These are phyloP conservation scores for Ptycholaimellus sp. DNA, from an alignment of 2,888 invertebrate genomes.

Conservation along the genomic window DNA sequence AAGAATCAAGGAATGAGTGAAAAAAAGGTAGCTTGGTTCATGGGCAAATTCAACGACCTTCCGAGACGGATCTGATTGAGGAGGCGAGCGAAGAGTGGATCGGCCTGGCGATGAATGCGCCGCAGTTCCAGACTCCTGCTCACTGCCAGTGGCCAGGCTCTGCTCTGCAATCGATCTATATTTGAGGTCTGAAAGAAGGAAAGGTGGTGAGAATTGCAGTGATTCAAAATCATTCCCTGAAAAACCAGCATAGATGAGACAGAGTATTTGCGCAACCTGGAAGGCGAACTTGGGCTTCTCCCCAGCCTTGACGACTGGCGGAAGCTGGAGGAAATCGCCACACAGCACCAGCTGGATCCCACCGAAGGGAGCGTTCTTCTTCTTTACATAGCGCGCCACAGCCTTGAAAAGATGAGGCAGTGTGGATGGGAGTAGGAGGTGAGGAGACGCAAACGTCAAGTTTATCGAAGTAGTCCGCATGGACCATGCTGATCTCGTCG, in stretches of 20 bases:
- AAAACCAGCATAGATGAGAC: too few relatives aligned
- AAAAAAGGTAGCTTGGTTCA: too few relatives aligned
- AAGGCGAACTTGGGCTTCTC: constrained; percentile 47
- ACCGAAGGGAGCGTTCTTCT: constrained; percentile 64
- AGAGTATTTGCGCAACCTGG: constrained; percentile 40
- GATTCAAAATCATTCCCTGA: too few relatives aligned
- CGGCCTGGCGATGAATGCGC: constrained; percentile 62
- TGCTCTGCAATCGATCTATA: constrained; percentile 33
- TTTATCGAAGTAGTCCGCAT: constrained; percentile 54
- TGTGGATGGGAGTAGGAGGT: too few relatives aligned
- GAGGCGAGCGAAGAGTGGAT: constrained; percentile 53
- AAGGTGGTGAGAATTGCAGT: too few relatives aligned
- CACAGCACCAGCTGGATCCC: constrained; percentile 78
- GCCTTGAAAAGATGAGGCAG: too few relatives aligned
- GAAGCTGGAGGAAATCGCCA: constrained; percentile 79
- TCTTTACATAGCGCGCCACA: constrained; percentile 52
- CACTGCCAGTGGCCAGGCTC: constrained; percentile 55
- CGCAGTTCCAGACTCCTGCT: constrained; percentile 52
- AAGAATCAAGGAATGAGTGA: too few relatives aligned
- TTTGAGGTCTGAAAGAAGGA: too few relatives aligned
- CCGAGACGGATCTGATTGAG: constrained; percentile 62
- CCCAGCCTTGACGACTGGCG: constrained; percentile 42
- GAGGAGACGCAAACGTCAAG: too few relatives aligned
- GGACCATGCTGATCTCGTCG: constrained; percentile 90
- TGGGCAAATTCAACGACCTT: too few relatives aligned